Percentiles rank a stretch among this genome's conserved stretches.
These are phyloP conservation scores for Monochamus saltuarius DNA, from an alignment of 1,140 invertebrate genomes.

Conservation along the genomic window DNA sequence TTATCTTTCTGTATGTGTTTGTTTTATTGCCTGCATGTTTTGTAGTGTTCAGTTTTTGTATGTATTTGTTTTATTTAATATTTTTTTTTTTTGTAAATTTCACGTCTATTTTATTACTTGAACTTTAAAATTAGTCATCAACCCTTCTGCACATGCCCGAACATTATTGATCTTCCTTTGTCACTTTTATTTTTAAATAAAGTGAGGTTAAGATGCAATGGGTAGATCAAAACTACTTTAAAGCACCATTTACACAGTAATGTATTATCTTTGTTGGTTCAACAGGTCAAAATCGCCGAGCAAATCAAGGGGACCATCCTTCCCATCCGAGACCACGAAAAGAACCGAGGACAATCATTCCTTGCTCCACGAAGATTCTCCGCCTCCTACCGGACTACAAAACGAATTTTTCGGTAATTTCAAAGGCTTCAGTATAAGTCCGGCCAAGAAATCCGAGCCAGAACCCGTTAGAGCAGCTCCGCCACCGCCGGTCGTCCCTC, in stretches of 20 bases:
- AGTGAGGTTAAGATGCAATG: constrained; percentile 3
- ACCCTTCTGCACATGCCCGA: constrained; percentile 8
- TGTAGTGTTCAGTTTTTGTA: no score
- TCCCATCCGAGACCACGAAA: constrained; percentile 57
- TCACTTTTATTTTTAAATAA: constrained; percentile 8
- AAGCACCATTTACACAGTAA: constrained; percentile 1
- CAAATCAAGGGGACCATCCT: constrained; percentile 57
- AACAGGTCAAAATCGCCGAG: constrained; percentile 51
- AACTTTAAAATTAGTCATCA: no score
- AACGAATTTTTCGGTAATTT: constrained; percentile 78
- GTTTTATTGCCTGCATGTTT: no score
- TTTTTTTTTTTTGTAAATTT: no score
- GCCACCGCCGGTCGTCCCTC: constrained; percentile 47
- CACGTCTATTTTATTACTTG: no score
- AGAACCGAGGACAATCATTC: constrained; percentile 58
- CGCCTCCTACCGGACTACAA: constrained; percentile 48
- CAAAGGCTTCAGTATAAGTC: constrained; percentile 78
- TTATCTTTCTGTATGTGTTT: no score
- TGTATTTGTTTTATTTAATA: no score
- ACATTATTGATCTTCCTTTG: constrained; percentile 6
- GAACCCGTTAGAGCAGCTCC: constrained; percentile 55
- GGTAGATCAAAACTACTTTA: not conserved
- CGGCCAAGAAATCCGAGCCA: constrained; percentile 59
- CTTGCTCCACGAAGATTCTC: constrained; percentile 46
- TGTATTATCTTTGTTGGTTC: constrained; percentile 26